These are phyloP conservation scores for Zaprionus bogoriensis DNA, from an alignment of 2,888 invertebrate species.

Conservation along the genomic window DNA sequence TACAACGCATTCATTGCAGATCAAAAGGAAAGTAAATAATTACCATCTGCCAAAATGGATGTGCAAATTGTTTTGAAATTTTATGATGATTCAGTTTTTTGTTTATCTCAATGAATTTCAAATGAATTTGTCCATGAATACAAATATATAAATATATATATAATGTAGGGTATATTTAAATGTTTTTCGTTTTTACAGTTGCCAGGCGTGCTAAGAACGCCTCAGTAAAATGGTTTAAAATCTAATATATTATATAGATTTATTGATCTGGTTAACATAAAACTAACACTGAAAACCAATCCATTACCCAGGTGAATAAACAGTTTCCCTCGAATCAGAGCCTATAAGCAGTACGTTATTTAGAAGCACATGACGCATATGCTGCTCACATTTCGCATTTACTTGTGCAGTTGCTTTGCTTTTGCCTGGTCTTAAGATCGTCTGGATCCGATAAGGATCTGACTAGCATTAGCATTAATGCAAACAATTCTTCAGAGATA, in stretches of 20 bases:
- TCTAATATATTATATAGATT: neutral
- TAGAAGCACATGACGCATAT: neutral
- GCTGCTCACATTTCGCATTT: neutral
- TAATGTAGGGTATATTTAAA: no score
- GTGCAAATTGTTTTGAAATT: no score
- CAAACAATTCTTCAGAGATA: neutral
- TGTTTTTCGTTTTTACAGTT: no score
- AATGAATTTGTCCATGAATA: no score
- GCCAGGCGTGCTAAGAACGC: no score
- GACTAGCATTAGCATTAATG: neutral
- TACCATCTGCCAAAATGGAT: no score
- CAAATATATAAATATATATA: no score
- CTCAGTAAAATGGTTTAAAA: no score
- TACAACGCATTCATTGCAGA: no score
- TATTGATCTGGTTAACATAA: neutral
- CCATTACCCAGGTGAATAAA: neutral
- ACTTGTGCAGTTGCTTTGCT: neutral
- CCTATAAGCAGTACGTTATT: neutral
- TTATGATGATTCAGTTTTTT: neutral
- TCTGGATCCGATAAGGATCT: neutral
- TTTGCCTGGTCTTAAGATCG: no score
- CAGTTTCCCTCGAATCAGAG: neutral
- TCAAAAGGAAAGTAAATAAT: no score
- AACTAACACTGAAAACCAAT: neutral
- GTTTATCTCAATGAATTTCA: neutral